Evolutionary conservation across 2,113 vertebrate genomes (phyloP).

Genomic region (Jacana jacana): DNA sequence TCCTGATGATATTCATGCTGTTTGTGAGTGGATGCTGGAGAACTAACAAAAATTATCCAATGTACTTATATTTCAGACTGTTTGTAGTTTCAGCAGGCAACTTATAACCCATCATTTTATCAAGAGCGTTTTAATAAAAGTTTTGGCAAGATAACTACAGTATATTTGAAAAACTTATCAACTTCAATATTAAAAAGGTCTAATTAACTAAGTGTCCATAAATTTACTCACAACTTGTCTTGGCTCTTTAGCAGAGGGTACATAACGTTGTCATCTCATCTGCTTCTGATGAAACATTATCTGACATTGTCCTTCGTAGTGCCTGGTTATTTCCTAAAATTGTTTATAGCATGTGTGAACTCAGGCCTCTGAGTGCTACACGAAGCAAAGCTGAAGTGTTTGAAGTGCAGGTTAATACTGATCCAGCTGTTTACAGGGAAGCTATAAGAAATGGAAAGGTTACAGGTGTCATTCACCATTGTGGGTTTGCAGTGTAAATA

Average conservation of each 20-base stretch:
- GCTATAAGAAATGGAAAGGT: slow-evolving; percentile 15
- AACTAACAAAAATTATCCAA: background rate
- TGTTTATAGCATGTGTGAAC: background rate
- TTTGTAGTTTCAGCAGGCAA: background rate
- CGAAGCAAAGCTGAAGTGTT: background rate
- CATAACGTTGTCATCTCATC: background rate
- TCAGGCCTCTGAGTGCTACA: background rate
- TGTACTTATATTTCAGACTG: background rate
- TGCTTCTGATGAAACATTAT: background rate
- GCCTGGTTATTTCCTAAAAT: background rate
- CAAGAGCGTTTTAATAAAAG: slow-evolving; percentile 7
- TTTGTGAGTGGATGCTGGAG: background rate
- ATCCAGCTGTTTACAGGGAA: background rate
- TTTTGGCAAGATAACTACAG: background rate
- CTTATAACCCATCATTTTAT: background rate
- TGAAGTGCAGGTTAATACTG: background rate
- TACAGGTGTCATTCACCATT: slow-evolving; percentile 9
- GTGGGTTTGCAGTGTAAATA: slow-evolving; percentile 26
- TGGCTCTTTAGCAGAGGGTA: background rate
- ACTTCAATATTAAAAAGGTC: background rate
- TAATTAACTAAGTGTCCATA: background rate
- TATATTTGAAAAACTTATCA: background rate
- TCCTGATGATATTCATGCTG: background rate
- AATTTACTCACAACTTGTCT: background rate
- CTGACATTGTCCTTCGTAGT: background rate